phyloP scores from a whole-genome alignment of 2,113 vertebrate genomes.

The Epinephelus fuscoguttatus region DNA sequence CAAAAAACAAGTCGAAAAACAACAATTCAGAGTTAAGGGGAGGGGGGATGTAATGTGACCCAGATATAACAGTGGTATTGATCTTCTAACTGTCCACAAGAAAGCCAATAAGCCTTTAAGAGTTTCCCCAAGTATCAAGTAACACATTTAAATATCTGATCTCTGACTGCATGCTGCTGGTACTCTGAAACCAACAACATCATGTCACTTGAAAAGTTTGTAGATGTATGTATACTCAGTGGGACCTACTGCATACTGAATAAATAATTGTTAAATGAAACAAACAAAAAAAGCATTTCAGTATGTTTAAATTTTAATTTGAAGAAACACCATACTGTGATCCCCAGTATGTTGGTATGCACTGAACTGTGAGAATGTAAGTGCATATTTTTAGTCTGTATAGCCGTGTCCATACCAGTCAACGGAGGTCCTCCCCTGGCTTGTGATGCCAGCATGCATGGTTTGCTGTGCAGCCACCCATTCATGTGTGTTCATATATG shows the following conservation, averaged over 20 bases:
- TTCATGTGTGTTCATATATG: constrained; percentile 69
- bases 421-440: constrained; percentile 30
- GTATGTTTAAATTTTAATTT: neutral
- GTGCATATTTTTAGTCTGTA: constrained; percentile 51
- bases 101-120: neutral
- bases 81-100: neutral
- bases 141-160: neutral
- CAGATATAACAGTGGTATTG: neutral
- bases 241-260: too few relatives aligned
- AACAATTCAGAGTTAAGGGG: neutral
- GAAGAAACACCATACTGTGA: neutral
- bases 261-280: neutral
- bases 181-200: neutral
- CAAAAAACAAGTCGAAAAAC: neutral
- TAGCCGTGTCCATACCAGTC: constrained; percentile 63
- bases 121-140: neutral
- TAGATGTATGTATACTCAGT: constrained; percentile 2
- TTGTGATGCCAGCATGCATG: constrained; percentile 70
- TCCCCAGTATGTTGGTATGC: neutral
- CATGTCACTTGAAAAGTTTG: neutral
- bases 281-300: neutral
- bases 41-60: too few relatives aligned
- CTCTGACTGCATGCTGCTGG: constrained; percentile 1
- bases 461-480: constrained; percentile 68
- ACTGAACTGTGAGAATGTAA: constrained; percentile 31